Evolutionary conservation across 2,113 vertebrate genomes (phyloP).

Genomic region (Uria lomvia): DNA sequence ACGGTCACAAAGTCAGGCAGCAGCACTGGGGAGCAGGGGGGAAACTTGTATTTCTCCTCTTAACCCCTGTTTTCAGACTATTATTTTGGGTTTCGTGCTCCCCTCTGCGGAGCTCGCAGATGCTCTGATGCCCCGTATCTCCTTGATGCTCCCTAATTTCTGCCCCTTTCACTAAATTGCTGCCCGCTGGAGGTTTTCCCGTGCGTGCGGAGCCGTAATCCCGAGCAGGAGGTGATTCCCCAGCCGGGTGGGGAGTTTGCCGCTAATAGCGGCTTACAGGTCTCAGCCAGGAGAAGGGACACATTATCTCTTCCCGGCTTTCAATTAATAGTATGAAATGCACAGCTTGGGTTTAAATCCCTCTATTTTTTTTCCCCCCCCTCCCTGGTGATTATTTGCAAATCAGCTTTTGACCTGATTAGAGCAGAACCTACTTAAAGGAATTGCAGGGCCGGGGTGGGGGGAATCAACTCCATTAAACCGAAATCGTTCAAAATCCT

Average conservation of each 20-base stretch:
- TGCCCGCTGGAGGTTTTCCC: background rate
- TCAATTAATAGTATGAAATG: conserved; percentile 73
- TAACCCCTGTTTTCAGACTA: background rate
- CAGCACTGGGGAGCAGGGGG: background rate
- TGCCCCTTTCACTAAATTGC: background rate
- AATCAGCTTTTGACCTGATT: conserved; percentile 74
- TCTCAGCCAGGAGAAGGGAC: background rate
- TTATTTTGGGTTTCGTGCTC: rapidly evolving
- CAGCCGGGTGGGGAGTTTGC: background rate
- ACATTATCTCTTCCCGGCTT: conserved; percentile 53
- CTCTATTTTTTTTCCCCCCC: background rate
- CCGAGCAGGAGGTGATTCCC: background rate
- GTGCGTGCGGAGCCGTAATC: background rate
- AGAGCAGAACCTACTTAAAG: conserved; percentile 26
- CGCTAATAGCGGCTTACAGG: conserved; percentile 39
- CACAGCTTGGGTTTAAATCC: conserved; percentile 41
- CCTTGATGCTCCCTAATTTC: background rate
- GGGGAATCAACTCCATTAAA: background rate
- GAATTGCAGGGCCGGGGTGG: background rate
- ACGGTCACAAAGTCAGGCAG: background rate
- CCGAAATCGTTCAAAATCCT: background rate
- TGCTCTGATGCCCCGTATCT: background rate
- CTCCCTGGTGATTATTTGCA: conserved; percentile 58
- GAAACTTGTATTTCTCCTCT: background rate
- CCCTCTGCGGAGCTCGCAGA: rapidly evolving